A percentile compares a stretch with the other conserved stretches of the same genome.
Evolutionary conservation across 2,113 vertebrate genomes (phyloP).

Genomic region (Tachysurus vachellii): DNA sequence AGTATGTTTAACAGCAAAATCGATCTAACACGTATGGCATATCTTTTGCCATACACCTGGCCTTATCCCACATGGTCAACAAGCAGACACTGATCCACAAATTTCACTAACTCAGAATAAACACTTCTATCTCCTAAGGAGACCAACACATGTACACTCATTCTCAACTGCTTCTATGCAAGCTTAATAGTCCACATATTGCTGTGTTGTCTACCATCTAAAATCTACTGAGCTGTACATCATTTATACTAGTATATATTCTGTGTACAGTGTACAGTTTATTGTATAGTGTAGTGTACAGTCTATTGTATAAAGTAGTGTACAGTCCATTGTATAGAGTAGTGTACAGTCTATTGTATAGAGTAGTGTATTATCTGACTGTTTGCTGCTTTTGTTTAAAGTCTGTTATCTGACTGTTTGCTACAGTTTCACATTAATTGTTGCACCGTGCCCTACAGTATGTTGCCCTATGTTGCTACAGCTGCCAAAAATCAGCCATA

Average conservation of each 20-base stretch:
- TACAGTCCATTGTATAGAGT: no score
- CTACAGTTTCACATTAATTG: no score
- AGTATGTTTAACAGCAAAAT: not conserved
- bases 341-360: no score
- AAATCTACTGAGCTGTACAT: not conserved
- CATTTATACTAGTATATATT: no score
- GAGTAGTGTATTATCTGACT: no score
- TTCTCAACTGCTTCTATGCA: not conserved
- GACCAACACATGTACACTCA: not conserved
- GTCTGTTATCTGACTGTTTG: no score
- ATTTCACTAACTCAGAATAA: not conserved
- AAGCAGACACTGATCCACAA: not conserved
- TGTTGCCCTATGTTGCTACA: not conserved
- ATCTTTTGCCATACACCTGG: not conserved
- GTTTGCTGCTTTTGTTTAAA: no score
- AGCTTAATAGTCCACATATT: not conserved
- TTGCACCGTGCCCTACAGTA: no score
- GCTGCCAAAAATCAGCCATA: not conserved
- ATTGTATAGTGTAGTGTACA: no score
- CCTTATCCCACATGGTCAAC: not conserved
- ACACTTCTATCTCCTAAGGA: not conserved
- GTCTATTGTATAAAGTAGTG: no score
- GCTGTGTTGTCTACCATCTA: not conserved
- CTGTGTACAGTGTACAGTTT: no score
- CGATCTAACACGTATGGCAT: not conserved